Conservation (phyloP, 2,113 vertebrate genomes). For the Collichthys lucidus region DNA sequence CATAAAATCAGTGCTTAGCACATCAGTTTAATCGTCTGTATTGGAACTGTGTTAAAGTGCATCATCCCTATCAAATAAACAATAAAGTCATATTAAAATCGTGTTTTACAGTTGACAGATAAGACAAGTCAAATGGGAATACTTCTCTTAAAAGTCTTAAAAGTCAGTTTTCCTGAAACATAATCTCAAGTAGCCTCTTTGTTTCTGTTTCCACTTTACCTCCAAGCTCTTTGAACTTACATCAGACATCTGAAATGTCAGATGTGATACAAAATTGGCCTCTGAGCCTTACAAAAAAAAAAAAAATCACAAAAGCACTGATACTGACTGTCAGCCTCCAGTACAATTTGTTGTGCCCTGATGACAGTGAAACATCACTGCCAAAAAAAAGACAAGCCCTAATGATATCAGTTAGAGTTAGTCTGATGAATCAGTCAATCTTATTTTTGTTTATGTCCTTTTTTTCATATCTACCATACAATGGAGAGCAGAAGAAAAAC, state of each 20-base stretch:
- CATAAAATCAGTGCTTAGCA: too few species aligned
- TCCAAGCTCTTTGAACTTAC: slow-evolving; percentile 16
- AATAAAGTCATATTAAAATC: neutral
- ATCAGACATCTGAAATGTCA: slow-evolving; percentile 31
- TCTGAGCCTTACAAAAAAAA: slow-evolving; percentile 1
- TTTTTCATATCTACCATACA: slow-evolving; percentile 26
- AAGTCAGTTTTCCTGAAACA: slow-evolving; percentile 20
- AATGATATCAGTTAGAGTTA: slow-evolving; percentile 34
- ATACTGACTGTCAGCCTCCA: neutral
- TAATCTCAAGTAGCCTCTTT: slow-evolving; percentile 1
- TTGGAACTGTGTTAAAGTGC: too few species aligned
- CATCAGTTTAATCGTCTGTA: too few species aligned
- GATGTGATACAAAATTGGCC: slow-evolving; percentile 15
- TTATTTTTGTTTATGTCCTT: slow-evolving; percentile 6
- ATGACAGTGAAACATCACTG: slow-evolving; percentile 37
- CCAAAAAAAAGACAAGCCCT: slow-evolving; percentile 6
- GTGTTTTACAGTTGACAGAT: slow-evolving; percentile 5
- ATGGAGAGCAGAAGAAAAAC: slow-evolving; percentile 43
- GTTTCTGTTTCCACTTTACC: slow-evolving; percentile 27
- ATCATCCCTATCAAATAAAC: too few species aligned
- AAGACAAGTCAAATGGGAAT: neutral
- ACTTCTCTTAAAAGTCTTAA: too few species aligned
- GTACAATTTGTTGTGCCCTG: slow-evolving; percentile 1
- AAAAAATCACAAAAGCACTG: neutral
- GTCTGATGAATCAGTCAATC: slow-evolving; percentile 6